A percentile compares a stretch with the other conserved stretches of the same genome.
These are phyloP conservation scores for Litoditis marina DNA, from an alignment of 2,888 invertebrate species.

Conservation along the genomic window DNA sequence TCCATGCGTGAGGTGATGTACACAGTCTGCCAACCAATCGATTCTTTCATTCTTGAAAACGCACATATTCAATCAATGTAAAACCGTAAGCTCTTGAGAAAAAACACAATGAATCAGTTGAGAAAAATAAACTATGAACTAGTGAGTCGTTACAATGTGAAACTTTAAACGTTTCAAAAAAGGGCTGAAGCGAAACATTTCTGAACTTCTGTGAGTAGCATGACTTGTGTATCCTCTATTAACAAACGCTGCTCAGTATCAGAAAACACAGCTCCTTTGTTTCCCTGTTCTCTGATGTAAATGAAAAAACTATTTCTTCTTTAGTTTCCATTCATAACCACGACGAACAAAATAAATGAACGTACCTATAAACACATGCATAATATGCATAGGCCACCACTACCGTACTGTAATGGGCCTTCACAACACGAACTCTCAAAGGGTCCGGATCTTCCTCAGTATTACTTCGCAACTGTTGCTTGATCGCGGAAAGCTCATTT, in stretches of 20 bases:
- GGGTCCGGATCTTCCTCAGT: slow-evolving; percentile 12
- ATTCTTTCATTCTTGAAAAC: slow-evolving; percentile 78
- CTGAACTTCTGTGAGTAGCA: no score
- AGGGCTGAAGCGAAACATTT: no score
- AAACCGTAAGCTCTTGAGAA: no score
- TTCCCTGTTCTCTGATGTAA: no score
- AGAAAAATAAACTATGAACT: no score
- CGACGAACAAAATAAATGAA: slow-evolving; percentile 11
- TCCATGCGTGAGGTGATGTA: slow-evolving; percentile 91
- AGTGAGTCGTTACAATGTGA: no score
- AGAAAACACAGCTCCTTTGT: no score
- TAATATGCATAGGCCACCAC: slow-evolving; percentile 93
- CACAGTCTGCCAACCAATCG: slow-evolving; percentile 90
- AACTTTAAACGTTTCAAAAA: no score
- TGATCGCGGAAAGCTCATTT: slow-evolving; percentile 30
- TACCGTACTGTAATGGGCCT: slow-evolving; percentile 96
- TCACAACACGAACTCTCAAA: slow-evolving; percentile 71
- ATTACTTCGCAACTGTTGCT: slow-evolving; percentile 11
- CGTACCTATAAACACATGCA: slow-evolving; percentile 84
- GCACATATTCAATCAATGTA: neutral
- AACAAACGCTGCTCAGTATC: no score
- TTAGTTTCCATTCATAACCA: neutral
- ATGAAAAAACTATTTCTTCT: no score
- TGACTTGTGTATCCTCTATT: no score
- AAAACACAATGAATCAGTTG: no score